Base-by-base conservation (phyloP, 2,888 invertebrate genomes). In the Ophion obscuratus region DNA sequence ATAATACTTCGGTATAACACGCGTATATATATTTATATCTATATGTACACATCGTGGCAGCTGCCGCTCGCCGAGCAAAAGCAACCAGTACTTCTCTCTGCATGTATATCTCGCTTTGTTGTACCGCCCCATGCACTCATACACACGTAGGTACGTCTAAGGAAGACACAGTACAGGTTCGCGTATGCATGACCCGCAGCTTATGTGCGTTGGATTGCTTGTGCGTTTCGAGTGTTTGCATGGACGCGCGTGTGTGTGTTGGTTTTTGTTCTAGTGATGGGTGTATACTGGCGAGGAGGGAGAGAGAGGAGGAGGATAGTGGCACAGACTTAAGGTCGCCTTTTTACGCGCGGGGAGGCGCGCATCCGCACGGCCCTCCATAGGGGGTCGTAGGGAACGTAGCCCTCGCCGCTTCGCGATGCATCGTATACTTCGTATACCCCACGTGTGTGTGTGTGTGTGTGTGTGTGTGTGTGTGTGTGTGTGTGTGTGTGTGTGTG, bases 1-100 rank as follows among this genome's bases (percentile, higher is more conserved):
- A 94, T 93, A 92, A 93, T 92, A 93, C 93, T 92, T 92, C 90
- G 91, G 91, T 91, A 92, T 90, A 92, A 91, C 92, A 91, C 91
- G 91, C 90, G 88, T 81, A 66, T 68, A 77, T 27, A 47, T 14
- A 53, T 17, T 11, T 53, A 53, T 14, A 53, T 53, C 2, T 53
- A 53, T 53, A 53, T 14, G 53, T 53, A 17, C 17, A 53, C 17
- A 53, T 53, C 14, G 53, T 74, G 71, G 74, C 82, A 78, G 74
- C 71, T 77, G 77, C 85, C 62, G 78, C 61, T 81, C 62, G 70
- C 62, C 62, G 78, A 53, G 53, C 53, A 53, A 53, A 44, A 83
- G 75, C 82, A 62, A 78, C 73, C 74, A 27, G 68, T 76, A 62
- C 74, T 74, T 67, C 59, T 53, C 66, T 27, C 70, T n/a, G 20